A percentile compares a stretch with the other conserved stretches of the same genome.
Evolutionary conservation across 2,888 invertebrate species (phyloP).

Genomic region (Sycophila texana): DNA sequence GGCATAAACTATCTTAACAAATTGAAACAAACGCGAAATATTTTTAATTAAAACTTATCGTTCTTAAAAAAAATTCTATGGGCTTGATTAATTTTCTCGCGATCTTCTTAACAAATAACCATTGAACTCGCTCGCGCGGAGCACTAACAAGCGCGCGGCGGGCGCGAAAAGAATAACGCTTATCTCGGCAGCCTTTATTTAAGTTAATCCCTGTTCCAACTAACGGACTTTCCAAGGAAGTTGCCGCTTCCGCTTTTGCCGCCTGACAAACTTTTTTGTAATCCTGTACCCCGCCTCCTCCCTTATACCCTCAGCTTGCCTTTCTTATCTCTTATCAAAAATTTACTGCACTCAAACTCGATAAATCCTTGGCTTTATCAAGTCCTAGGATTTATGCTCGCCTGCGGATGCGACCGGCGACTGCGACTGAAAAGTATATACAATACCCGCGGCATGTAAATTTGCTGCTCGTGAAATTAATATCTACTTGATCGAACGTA

Average conservation of each 20-base stretch:
- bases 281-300: constrained; percentile 16
- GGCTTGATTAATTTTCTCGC: constrained; percentile 31
- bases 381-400: constrained; percentile 34
- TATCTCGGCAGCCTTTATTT: constrained; percentile 52
- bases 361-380: constrained; percentile 56
- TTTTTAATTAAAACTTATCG: too few species aligned
- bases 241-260: constrained; percentile 18
- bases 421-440: neutral
- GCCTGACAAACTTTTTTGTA: constrained; percentile 55
- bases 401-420: neutral
- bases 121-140: neutral
- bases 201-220: constrained; percentile 52
- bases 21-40: too few species aligned
- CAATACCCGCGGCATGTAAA: neutral
- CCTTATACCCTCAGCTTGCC: constrained; percentile 4
- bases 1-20: too few species aligned
- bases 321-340: constrained; percentile 54
- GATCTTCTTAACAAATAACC: constrained; percentile 15
- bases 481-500: constrained; percentile 25
- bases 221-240: constrained; percentile 43
- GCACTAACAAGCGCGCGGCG: neutral
- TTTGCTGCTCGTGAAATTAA: constrained; percentile 26
- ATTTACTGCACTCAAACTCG: constrained; percentile 55
- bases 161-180: constrained; percentile 50
- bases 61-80: neutral